Evolutionary conservation across 2,888 invertebrate species (phyloP).

Genomic region (Agonopterix alstromeriana): DNA sequence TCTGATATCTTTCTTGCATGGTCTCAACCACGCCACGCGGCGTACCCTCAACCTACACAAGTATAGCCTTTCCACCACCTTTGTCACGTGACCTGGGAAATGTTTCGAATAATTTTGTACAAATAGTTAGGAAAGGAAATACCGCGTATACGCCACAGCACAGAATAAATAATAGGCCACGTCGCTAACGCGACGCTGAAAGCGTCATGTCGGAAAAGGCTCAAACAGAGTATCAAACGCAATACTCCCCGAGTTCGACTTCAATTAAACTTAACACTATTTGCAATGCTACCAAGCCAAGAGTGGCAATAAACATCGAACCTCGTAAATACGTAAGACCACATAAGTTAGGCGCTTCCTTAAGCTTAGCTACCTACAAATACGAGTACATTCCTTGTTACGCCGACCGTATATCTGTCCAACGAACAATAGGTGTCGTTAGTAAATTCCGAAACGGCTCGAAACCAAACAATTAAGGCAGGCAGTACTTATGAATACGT

Average conservation of each 20-base stretch:
- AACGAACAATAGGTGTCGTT: conserved; percentile 18
- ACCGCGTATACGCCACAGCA: too few species aligned
- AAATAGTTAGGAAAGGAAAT: too few species aligned
- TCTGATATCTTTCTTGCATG: too few species aligned
- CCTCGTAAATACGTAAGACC: not conserved
- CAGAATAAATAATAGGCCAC: too few species aligned
- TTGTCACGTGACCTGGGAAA: too few species aligned
- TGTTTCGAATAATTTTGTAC: too few species aligned
- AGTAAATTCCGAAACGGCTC: conserved; percentile 16
- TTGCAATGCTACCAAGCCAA: not conserved
- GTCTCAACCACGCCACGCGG: too few species aligned
- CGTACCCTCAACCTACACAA: too few species aligned
- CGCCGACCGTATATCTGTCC: conserved; percentile 21
- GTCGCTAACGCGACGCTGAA: too few species aligned
- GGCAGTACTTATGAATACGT: conserved; percentile 14
- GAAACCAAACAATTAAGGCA: conserved; percentile 18
- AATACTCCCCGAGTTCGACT: not conserved
- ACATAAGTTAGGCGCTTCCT: not conserved
- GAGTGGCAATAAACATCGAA: not conserved
- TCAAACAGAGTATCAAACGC: not conserved
- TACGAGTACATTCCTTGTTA: conserved; percentile 7
- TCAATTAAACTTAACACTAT: not conserved
- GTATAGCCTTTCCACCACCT: too few species aligned
- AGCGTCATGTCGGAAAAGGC: too few species aligned
- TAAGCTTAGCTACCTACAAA: conserved; percentile 1